Conservation (phyloP, 1,140 invertebrate genomes). For the Babylonia areolata region DNA sequence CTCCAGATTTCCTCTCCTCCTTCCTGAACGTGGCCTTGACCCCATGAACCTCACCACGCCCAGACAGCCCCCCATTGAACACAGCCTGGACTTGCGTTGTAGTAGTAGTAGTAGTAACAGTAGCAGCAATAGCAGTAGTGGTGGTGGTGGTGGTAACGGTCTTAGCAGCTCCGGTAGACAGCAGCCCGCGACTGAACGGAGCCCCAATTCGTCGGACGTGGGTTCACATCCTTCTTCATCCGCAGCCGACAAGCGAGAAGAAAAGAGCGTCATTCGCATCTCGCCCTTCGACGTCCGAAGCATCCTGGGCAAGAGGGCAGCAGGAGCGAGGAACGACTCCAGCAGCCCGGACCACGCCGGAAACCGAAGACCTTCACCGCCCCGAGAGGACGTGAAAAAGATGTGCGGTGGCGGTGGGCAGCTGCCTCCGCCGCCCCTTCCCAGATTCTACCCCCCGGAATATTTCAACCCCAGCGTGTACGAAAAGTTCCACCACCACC, state of each 20-base stretch:
- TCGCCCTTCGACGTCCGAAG: constrained; percentile 9
- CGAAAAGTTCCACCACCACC: not conserved
- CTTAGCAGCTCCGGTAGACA: not conserved
- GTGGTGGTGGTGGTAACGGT: too few species aligned
- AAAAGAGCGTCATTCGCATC: not conserved
- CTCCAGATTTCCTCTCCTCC: not conserved
- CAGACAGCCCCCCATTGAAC: not conserved
- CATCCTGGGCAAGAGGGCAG: not conserved
- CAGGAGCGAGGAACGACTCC: not conserved
- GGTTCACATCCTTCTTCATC: too few species aligned
- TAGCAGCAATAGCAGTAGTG: too few species aligned
- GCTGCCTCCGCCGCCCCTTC: not conserved
- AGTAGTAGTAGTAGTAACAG: too few species aligned
- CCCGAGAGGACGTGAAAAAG: not conserved
- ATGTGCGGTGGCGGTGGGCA: not conserved
- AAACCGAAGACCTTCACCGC: not conserved
- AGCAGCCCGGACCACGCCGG: not conserved
- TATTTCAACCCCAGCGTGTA: not conserved
- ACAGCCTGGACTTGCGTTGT: not conserved
- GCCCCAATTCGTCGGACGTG: too few species aligned
- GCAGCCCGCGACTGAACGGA: not conserved
- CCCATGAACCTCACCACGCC: not conserved
- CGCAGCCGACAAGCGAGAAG: not conserved
- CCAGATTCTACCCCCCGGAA: not conserved
- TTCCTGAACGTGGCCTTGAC: not conserved